Base-by-base conservation (phyloP, 2,888 invertebrate species). In the Hesperia comma region DNA sequence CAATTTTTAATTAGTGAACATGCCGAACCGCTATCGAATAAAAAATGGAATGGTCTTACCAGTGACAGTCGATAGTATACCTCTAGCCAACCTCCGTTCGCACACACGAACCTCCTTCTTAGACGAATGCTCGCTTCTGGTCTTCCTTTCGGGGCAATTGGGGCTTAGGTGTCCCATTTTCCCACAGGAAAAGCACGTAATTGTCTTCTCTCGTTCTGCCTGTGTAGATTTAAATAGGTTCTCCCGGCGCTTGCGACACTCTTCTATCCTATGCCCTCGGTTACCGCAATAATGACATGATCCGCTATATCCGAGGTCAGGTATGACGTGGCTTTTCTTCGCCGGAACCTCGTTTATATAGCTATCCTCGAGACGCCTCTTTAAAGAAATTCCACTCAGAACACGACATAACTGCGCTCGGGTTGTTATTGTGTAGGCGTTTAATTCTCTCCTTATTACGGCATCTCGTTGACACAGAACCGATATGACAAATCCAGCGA, bases 401-500 rank as follows among this genome's bases (percentile, higher is more conserved):
- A 60, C 32, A 10, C 70, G 61, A 46, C 46, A 66, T 26, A 71
- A 21, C 19, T 71, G 71, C 2, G 68, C n/a, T 63, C 58, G 63
- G 0, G 51, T 57, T 12, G 66, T 32, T 12, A 71, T 63, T 1
- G 19, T 19, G 37, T 63, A 51, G 2, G 69, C 33, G 51, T 69
- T 69, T 21, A 71, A 32, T 37, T 71, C 71, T 12, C 69, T 63
- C 0, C 69, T 57, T 54, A 71, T 51, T 2, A 14, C 8, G 8
- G 37, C 5, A 12, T 71, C 67, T 7, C 19, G 8, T 46, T 69
- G 66, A 7, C 49, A 64, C 5, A 71, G 51, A 0, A 69, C 56
- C 1, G 69, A 69, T 17, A 68, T 68, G 3, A 62, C 62, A 49
- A 71, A 70, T 40, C 70, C 70, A 2, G 63, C 40, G 4, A 69